Evolutionary conservation across 2,113 vertebrate genomes (phyloP), one percentile per base, ranked within the genome.

Genomic region (Baryphthengus martii): DNA sequence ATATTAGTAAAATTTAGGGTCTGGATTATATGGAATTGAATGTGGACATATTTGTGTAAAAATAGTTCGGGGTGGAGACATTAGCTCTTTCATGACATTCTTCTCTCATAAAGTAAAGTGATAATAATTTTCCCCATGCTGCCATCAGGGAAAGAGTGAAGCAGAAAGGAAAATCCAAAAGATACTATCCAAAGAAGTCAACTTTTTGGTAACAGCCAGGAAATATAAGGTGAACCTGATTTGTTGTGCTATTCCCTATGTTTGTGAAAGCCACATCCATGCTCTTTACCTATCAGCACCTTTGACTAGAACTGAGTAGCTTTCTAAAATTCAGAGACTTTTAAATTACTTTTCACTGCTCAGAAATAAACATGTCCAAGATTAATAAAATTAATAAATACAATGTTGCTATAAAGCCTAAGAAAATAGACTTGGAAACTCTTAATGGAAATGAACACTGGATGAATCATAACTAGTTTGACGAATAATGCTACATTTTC

Each of bases 11-110:
- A 71, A 59, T 17, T 19, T 19, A 42, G 17, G 24, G 9, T 19
- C 33, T 82, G 74, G 23, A 24, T 82, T 56, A 21, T 9, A 11
- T 3, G 9, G n/a, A 50, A 40, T 33, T 55, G 21, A 8, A 1
- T 4, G 9, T 0, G 14, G 8, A 37, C 17, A 8, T 44, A 8
- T 2, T 1, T 7, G 37, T 24, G n/a, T 9, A 18, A 47, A 92
- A 13, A 28, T 17, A 29, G 29, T 73, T 66, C 7, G 14, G 18
- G 15, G 21, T 71, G 61, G 40, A 84, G 37, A 8, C 1, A 3
- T 37, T 49, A 21, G 29, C 4, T 73, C 14, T 35, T 63, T n/a
- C 26, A 72, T 37, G 31, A 13, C 17, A 25, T 3, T 49, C 18
- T 14, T 85, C 6, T 81, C 35, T 75, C 39, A 44, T 20, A 47